Evolutionary conservation across 2,797 vertebrate species (phyloP).

Genomic region (Serranus cabrilla): DNA sequence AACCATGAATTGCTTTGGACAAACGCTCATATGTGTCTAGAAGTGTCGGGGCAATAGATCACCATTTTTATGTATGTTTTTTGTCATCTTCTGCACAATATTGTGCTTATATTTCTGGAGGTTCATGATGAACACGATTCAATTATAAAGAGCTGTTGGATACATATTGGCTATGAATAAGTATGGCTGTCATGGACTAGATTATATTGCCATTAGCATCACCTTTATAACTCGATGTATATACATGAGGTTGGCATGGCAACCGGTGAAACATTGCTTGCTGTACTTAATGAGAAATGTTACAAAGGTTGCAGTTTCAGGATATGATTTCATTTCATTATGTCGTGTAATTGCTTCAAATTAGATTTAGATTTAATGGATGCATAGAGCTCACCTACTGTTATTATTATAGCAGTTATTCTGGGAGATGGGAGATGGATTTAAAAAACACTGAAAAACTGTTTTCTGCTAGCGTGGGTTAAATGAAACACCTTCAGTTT

Average conservation of each 20-base stretch:
- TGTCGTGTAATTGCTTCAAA: background rate
- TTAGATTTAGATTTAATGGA: conserved; percentile 13
- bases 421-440: background rate
- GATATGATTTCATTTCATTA: conserved; percentile 14
- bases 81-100: background rate
- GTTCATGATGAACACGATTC: background rate
- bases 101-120: background rate
- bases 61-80: accelerated
- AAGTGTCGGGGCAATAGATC: background rate
- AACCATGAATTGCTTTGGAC: too few relatives aligned
- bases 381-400: background rate
- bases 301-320: background rate
- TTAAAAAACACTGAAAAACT: background rate
- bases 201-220: background rate
- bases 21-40: background rate
- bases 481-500: background rate
- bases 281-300: conserved; percentile 13
- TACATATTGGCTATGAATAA: background rate
- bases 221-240: background rate
- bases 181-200: too few relatives aligned
- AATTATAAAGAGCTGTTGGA: background rate
- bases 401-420: background rate
- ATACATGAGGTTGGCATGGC: background rate
- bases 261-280: conserved; percentile 10
- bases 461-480: background rate